These are phyloP conservation scores for Pilophorus perplexus DNA, from an alignment of 2,888 invertebrate genomes.

Conservation along the genomic window DNA sequence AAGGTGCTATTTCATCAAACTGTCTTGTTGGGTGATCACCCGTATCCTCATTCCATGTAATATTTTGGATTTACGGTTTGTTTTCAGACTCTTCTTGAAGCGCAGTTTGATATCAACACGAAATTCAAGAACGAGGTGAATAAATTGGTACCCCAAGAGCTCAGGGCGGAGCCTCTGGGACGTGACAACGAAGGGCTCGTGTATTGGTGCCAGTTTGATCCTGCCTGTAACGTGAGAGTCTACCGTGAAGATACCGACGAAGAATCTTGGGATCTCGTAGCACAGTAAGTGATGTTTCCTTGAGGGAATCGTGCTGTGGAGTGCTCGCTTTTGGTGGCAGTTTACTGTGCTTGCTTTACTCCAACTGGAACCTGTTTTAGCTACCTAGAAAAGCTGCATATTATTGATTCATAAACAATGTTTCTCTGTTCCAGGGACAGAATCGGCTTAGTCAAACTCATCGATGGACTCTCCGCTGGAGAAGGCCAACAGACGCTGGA, in stretches of 20 bases:
- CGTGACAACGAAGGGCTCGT: constrained; percentile 84
- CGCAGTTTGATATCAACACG: constrained; percentile 89
- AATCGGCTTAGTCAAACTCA: constrained; percentile 75
- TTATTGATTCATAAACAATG: too few relatives aligned
- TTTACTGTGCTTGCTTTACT: too few relatives aligned
- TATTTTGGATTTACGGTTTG: too few relatives aligned
- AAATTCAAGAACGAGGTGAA: constrained; percentile 90
- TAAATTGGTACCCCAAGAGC: constrained; percentile 70
- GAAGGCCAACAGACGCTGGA: constrained; percentile 57
- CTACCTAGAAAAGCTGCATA: background rate
- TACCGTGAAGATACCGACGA: constrained; percentile 96
- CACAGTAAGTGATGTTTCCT: constrained; percentile 67
- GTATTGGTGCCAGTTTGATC: constrained; percentile 92
- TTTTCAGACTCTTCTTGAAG: constrained; percentile 78
- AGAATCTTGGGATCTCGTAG: constrained; percentile 90
- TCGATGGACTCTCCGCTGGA: constrained; percentile 68
- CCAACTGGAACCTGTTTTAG: too few relatives aligned
- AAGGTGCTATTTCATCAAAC: constrained; percentile 62
- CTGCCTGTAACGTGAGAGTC: constrained; percentile 82
- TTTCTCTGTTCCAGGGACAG: constrained; percentile 62
- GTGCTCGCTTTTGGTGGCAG: background rate
- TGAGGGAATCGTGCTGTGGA: background rate
- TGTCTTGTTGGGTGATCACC: background rate
- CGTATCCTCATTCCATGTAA: background rate
- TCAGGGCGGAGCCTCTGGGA: constrained; percentile 86